phyloP scores from a whole-genome alignment of 2,797 vertebrate species.

The Aeoliscus strigatus region DNA sequence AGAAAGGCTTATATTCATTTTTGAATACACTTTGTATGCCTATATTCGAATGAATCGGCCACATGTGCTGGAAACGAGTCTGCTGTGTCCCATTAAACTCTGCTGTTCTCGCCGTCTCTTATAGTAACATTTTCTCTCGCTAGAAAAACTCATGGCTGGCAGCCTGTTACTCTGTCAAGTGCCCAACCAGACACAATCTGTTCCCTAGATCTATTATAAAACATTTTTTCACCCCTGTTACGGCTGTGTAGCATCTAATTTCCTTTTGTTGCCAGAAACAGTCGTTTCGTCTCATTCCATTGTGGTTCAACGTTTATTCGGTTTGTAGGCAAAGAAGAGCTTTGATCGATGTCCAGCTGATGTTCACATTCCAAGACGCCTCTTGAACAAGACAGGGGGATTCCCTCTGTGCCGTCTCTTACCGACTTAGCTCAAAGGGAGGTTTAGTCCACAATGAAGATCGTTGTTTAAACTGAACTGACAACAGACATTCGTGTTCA shows the following conservation, averaged over 20 bases:
- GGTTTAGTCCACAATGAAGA: slow-evolving; percentile 39
- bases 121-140: too few relatives aligned
- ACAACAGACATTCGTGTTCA: slow-evolving; percentile 24
- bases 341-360: slow-evolving; percentile 45
- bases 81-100: too few relatives aligned
- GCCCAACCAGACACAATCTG: slow-evolving; percentile 12
- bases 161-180: not conserved
- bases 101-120: too few relatives aligned
- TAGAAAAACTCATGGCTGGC: too few relatives aligned
- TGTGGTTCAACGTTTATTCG: too few relatives aligned
- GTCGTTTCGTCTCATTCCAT: slow-evolving; percentile 5
- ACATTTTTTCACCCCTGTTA: not conserved
- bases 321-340: slow-evolving; percentile 21
- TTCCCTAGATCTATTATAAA: slow-evolving; percentile 3
- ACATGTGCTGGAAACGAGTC: too few relatives aligned
- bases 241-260: slow-evolving; percentile 8
- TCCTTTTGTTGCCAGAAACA: slow-evolving; percentile 10
- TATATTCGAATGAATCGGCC: too few relatives aligned
- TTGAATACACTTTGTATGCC: too few relatives aligned
- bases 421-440: slow-evolving; percentile 41
- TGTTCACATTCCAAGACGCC: slow-evolving; percentile 44
- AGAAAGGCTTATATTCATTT: too few relatives aligned
- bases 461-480: slow-evolving; percentile 57
- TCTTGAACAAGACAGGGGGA: slow-evolving; percentile 47
- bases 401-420: slow-evolving; percentile 47